Evolutionary conservation across 1,140 invertebrate genomes (phyloP).

Genomic region (Globodera rostochiensis): DNA sequence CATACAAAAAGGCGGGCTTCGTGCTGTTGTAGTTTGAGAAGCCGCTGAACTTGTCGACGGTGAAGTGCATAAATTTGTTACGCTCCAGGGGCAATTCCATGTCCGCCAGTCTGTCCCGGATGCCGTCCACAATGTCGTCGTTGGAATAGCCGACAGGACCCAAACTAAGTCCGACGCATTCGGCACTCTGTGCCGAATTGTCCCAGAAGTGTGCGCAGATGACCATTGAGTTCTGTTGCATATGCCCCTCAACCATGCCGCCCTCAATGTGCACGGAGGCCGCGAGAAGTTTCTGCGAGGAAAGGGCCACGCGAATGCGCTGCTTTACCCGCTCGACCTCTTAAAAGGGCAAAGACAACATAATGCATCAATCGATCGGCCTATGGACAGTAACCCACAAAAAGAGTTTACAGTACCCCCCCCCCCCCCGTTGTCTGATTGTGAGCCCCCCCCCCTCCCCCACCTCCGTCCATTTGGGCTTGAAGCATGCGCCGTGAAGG

Average conservation of each 20-base stretch:
- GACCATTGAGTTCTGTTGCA: neutral
- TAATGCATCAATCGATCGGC: neutral
- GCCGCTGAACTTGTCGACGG: neutral
- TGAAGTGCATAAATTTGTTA: neutral
- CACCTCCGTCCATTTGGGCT: conserved; percentile 12
- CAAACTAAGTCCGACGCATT: neutral
- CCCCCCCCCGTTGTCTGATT: neutral
- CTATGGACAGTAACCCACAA: too few species aligned
- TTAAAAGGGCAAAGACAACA: neutral
- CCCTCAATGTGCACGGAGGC: conserved; percentile 4
- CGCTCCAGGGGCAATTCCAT: neutral
- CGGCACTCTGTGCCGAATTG: neutral
- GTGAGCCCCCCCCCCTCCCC: neutral
- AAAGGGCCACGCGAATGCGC: neutral
- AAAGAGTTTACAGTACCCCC: too few species aligned
- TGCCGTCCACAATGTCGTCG: neutral
- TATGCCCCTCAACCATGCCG: neutral
- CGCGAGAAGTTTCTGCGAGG: neutral
- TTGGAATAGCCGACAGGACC: conserved; percentile 1
- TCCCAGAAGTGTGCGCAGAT: conserved; percentile 14
- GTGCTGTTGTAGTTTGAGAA: neutral
- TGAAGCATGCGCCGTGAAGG: conserved; percentile 1
- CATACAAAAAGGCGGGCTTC: neutral
- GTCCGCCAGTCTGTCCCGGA: neutral
- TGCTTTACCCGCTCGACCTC: conserved; percentile 1